phyloP scores from a whole-genome alignment of 2,113 vertebrate genomes.

The Origma solitaria region DNA sequence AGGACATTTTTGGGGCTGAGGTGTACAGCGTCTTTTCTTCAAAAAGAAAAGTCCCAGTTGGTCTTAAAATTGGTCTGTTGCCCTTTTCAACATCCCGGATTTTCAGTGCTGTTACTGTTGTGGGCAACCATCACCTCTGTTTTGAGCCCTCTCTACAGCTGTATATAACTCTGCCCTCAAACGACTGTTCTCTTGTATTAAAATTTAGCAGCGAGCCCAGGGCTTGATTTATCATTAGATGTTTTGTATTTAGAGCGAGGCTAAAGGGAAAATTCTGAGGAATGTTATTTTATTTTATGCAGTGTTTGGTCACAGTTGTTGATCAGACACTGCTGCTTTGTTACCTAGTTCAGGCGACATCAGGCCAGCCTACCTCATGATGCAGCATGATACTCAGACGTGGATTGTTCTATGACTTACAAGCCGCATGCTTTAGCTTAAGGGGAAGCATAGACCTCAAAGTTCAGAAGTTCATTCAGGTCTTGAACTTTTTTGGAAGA shows the following conservation, averaged over 20 bases:
- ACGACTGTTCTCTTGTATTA: slow-evolving; percentile 7
- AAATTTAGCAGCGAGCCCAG: not conserved
- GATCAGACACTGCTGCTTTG: slow-evolving; percentile 54
- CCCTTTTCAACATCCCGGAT: not conserved
- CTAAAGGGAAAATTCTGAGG: slow-evolving; percentile 28
- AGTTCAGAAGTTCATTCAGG: not conserved
- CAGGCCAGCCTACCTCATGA: not conserved
- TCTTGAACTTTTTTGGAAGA: not conserved
- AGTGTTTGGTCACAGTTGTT: slow-evolving; percentile 14
- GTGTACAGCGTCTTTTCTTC: not conserved
- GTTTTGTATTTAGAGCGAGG: slow-evolving; percentile 23
- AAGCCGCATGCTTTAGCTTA: not conserved
- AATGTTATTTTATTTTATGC: not conserved
- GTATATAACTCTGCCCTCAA: not conserved
- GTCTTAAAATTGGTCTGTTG: fast-evolving
- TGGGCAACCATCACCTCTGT: not conserved
- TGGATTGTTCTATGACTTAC: not conserved
- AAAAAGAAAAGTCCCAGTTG: not conserved
- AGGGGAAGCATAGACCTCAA: not conserved
- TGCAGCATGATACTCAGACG: not conserved
- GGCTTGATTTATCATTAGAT: slow-evolving; percentile 21
- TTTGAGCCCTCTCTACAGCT: not conserved
- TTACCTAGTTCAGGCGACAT: not conserved
- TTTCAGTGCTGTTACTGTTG: not conserved
- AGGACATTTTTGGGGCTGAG: not conserved